Percentiles rank a stretch among this genome's conserved stretches.
Evolutionary conservation across 2,888 invertebrate species (phyloP).

Genomic region (Lasioglossum zephyrum): DNA sequence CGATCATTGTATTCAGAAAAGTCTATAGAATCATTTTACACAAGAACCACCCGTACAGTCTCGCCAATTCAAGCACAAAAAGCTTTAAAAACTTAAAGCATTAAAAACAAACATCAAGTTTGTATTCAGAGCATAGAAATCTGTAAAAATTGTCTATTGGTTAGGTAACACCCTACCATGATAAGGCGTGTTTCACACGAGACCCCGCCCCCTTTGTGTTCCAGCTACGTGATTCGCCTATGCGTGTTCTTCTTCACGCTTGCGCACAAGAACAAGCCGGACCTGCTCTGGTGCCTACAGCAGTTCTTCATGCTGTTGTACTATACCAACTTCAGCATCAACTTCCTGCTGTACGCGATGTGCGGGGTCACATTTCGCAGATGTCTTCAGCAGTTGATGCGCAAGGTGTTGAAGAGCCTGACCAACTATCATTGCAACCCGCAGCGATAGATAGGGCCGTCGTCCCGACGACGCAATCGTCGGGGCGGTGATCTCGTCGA

Average conservation of each 20-base stretch:
- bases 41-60: too few relatives aligned
- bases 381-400: conserved; percentile 85
- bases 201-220: conserved; percentile 21
- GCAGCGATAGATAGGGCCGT: conserved; percentile 77
- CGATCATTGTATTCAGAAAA: not conserved
- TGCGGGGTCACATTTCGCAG: conserved; percentile 87
- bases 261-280: conserved; percentile 83
- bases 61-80: not conserved
- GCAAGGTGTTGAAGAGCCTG: conserved; percentile 84
- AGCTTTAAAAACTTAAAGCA: not conserved
- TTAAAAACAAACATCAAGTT: not conserved
- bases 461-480: conserved; percentile 32
- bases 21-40: not conserved
- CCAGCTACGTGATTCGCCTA: conserved; percentile 86
- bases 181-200: not conserved
- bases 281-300: conserved; percentile 85
- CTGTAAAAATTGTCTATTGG: not conserved
- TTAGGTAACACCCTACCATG: not conserved
- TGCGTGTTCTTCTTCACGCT: conserved; percentile 85
- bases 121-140: not conserved
- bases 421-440: conserved; percentile 82
- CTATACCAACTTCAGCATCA: conserved; percentile 88
- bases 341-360: conserved; percentile 88
- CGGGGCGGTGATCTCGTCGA: conserved; percentile 47
- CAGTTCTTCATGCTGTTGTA: conserved; percentile 88